Evolutionary conservation across 2,888 invertebrate species (phyloP), one percentile per base, ranked within the genome.

Genomic region (Argyresthia goedartella): DNA sequence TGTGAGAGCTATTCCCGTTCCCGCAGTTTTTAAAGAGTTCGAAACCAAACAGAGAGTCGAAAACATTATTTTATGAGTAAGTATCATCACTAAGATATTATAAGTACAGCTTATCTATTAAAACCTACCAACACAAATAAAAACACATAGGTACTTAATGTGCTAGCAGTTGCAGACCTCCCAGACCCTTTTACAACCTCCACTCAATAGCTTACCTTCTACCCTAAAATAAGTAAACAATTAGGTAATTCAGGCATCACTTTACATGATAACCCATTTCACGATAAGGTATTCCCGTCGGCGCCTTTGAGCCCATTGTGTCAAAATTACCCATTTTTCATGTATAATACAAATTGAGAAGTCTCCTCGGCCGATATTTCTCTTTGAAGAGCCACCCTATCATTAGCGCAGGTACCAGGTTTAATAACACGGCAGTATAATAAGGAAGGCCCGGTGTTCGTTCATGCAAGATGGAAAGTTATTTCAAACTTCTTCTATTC

Each of bases 321-420:
- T 66, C 63, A 57, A 67, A 67, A 67, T 67, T 66, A 60, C 56
- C 55, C 57, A 49, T 52, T 56, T 62, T 65, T 60, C 62, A 58
- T 45, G 64, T 65, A 57, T 65, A 71, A 65, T 71, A 74, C 76
- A 76, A 80, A 77, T 76, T 73, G 75, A 71, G 75, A 70, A 73
- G 67, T 67, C 57, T 60, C 60, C 60, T 61, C 55, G 46, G 34
- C 47, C 45, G 42, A 42, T 55, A 9, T 10, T 15, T 33, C 57
- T 59, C 58, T 56, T 58, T 60, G 60, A 62, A 64, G 60, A 58
- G 54, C 60, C 65, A 71, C 73, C 79, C 80, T 80, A 78, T 81
- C 78, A 81, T 81, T 80, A 81, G 62, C 64, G 60, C 80, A 80
- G 81, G 81, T 81, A 81, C 52, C 58, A 57, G 59, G 59, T 10